These are phyloP conservation scores for Clinocottus analis DNA, from an alignment of 2,113 vertebrate species.

Conservation along the genomic window DNA sequence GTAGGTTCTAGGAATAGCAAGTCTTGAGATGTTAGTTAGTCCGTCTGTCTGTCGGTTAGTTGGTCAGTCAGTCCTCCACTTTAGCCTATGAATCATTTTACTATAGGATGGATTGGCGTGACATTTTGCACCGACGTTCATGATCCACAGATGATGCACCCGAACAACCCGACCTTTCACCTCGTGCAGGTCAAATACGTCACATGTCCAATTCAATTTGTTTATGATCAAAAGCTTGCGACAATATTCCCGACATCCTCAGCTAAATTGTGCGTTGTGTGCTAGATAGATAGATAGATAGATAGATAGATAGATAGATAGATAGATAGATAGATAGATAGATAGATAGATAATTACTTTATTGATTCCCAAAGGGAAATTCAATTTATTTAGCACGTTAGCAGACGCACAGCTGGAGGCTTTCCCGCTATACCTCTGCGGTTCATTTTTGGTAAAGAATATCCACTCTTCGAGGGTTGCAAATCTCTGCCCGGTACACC, in stretches of 20 bases:
- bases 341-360: no score
- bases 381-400: not conserved
- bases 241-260: not conserved
- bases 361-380: no score
- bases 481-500: not conserved
- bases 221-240: not conserved
- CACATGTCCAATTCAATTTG: not conserved
- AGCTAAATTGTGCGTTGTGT: not conserved
- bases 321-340: no score
- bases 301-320: no score
- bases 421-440: not conserved
- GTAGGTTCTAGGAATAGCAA: no score
- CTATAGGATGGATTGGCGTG: not conserved
- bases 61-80: not conserved
- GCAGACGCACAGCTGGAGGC: not conserved
- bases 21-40: not conserved
- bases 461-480: not conserved
- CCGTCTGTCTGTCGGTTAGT: not conserved
- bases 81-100: not conserved
- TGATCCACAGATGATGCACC: not conserved
- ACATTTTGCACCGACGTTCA: not conserved
- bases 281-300: no score
- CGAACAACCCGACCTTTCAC: not conserved
- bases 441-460: not conserved
- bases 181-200: not conserved